A percentile compares a stretch with the other conserved stretches of the same genome.
Conservation (phyloP, 2,888 invertebrate species). For the Andrena hattorfiana region DNA sequence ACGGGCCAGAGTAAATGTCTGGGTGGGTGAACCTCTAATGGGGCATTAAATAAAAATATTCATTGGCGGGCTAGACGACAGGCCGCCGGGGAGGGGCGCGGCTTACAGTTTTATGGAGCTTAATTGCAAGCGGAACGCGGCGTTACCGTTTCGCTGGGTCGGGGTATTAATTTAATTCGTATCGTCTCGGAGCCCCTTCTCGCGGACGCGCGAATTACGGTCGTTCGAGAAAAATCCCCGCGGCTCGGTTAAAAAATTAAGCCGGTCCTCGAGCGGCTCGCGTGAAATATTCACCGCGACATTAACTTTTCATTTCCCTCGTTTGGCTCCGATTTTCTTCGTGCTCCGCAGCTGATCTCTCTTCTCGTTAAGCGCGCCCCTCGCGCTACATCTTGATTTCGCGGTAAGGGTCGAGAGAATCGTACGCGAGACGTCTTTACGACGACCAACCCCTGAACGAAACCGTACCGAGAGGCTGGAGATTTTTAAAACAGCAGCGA, state of each 20-base stretch:
- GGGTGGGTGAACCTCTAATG: slow-evolving; percentile 71
- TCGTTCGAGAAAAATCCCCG: slow-evolving; percentile 28
- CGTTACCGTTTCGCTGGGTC: slow-evolving; percentile 71
- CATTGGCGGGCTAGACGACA: slow-evolving; percentile 71
- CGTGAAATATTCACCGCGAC: slow-evolving; percentile 12
- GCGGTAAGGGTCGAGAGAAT: too few relatives aligned
- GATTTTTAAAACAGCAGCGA: slow-evolving; percentile 9
- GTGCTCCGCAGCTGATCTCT: background rate
- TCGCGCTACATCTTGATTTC: too few relatives aligned
- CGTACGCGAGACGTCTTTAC: too few relatives aligned
- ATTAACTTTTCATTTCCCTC: slow-evolving; percentile 15
- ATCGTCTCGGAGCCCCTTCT: slow-evolving; percentile 44
- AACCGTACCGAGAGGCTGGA: background rate
- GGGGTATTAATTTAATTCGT: slow-evolving; percentile 76
- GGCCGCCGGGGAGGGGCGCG: slow-evolving; percentile 41
- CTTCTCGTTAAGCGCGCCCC: too few relatives aligned
- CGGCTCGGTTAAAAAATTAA: slow-evolving; percentile 22
- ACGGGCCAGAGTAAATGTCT: slow-evolving; percentile 47
- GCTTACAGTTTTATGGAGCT: slow-evolving; percentile 75
- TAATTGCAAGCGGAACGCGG: slow-evolving; percentile 75
- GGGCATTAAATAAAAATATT: slow-evolving; percentile 81
- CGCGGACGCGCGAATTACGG: slow-evolving; percentile 24
- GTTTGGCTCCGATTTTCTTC: slow-evolving; percentile 5
- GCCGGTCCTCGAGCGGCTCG: background rate
- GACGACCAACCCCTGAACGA: too few relatives aligned